Base-by-base conservation (phyloP, 1,140 invertebrate species). In the Steinernema khuongi region DNA sequence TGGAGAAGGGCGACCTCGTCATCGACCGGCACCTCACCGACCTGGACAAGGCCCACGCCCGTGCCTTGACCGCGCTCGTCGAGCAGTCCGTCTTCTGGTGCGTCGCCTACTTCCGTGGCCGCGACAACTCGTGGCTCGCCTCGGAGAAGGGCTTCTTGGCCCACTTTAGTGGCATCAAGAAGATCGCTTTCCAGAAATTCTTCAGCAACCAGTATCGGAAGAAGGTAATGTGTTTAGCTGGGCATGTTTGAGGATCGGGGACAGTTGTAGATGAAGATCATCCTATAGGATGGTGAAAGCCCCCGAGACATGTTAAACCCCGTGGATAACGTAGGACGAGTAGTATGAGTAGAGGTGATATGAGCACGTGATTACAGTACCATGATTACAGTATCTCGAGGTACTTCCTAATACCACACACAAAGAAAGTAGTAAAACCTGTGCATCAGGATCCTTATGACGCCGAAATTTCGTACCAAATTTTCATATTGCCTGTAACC, bases 11-110 rank as follows among this genome's bases (percentile, higher is more conserved):
- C 86, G 89, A 89, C 0, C 91, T 92, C 85, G 91, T 94, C 85
- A 87, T 94, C 77, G 93, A 95, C 86, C 89, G 88, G 0, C 87
- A 88, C 32, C 87, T 96, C 22, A 92, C 90, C 67, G 86, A 90
- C 68, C 92, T 93, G 81, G 93, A 96, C 85, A 90, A 91, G 74
- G 93, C 91, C 80, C 89, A 94, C 17, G 90, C 92, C 11, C 92
- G 95, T 86, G 93, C 93, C 17, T 93, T 93, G 88, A 92, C 93
- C 82, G 92, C 92, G 26, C 94, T 96, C 92, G 90, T 96, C 80
- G 93, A 96, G 86, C 94, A 96, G 85, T 93, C 94, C 86, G 89
- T 94, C 11, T 43, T 71, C 31, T 78, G 72, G 72, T 66, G 50
- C 31, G 31, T 76, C 32, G 19, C 71, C 17, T 81, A 81, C 70